Conservation (phyloP, 2,113 vertebrate genomes). For the Solenodon paradoxus region DNA sequence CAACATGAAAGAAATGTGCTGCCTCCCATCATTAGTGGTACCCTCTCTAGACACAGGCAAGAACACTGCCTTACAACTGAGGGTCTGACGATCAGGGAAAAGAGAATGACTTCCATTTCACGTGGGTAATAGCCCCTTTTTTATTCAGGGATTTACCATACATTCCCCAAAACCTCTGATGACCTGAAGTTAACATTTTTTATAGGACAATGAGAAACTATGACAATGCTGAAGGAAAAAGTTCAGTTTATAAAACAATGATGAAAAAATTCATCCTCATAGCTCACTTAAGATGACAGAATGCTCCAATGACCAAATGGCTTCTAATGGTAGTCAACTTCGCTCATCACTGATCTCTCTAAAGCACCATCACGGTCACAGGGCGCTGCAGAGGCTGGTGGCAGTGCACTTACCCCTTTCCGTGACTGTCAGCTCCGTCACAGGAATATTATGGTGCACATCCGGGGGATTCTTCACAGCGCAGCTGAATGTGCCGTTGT, state of each 20-base stretch:
- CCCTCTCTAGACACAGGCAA: background rate
- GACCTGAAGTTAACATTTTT: background rate
- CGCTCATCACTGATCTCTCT: background rate
- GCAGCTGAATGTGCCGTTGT: conserved; percentile 95
- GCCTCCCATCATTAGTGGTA: background rate
- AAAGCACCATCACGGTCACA: background rate
- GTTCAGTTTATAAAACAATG: conserved; percentile 22
- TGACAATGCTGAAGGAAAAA: background rate
- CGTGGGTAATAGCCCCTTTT: background rate
- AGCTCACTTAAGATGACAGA: background rate
- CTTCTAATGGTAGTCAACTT: background rate
- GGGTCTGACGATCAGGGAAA: background rate
- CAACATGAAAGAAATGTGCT: background rate
- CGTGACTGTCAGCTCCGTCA: conserved; percentile 85
- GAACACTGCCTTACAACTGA: background rate
- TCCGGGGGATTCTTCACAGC: conserved; percentile 94
- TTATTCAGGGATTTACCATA: background rate
- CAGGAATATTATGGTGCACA: conserved; percentile 89
- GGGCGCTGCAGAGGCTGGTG: background rate
- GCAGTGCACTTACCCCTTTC: conserved; percentile 84
- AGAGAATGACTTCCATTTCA: background rate
- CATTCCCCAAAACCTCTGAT: background rate
- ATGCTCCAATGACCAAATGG: background rate
- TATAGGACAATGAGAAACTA: background rate
- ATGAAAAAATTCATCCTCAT: background rate